A percentile compares a stretch with the other conserved stretches of the same genome.
These are phyloP conservation scores for Neofelis nebulosa DNA, from an alignment of 2,113 vertebrate species.

Conservation along the genomic window DNA sequence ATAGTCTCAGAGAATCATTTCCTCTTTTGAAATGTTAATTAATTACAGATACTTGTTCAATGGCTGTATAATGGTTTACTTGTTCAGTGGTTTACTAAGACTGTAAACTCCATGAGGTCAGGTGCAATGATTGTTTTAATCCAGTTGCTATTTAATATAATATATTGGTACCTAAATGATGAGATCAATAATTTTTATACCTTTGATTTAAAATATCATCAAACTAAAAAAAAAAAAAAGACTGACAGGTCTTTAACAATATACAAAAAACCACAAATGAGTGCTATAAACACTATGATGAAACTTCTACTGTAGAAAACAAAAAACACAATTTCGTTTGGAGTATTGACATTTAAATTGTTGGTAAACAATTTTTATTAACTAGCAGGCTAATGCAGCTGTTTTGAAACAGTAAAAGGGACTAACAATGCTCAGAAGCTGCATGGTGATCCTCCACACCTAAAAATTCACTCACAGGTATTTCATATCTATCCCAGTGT, in stretches of 20 bases:
- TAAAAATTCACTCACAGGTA: background rate
- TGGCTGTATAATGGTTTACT: background rate
- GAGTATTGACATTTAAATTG: background rate
- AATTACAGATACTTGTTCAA: background rate
- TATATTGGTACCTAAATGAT: background rate
- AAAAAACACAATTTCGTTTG: background rate
- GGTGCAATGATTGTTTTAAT: background rate
- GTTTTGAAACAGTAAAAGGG: background rate
- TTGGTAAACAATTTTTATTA: background rate
- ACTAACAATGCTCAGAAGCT: background rate
- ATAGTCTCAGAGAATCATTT: background rate
- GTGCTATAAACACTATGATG: background rate
- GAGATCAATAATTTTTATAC: background rate
- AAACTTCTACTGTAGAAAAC: background rate
- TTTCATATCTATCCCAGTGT: background rate
- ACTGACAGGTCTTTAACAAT: background rate
- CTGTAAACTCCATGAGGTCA: background rate
- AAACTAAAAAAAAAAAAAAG: background rate
- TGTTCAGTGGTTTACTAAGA: background rate
- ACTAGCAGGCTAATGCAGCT: background rate
- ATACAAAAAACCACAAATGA: background rate
- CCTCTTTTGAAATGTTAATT: background rate
- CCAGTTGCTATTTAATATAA: background rate
- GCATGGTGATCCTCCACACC: background rate
- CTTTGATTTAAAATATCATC: background rate